phyloP scores from a whole-genome alignment of 1,140 invertebrate genomes.

The Saccostrea echinata region DNA sequence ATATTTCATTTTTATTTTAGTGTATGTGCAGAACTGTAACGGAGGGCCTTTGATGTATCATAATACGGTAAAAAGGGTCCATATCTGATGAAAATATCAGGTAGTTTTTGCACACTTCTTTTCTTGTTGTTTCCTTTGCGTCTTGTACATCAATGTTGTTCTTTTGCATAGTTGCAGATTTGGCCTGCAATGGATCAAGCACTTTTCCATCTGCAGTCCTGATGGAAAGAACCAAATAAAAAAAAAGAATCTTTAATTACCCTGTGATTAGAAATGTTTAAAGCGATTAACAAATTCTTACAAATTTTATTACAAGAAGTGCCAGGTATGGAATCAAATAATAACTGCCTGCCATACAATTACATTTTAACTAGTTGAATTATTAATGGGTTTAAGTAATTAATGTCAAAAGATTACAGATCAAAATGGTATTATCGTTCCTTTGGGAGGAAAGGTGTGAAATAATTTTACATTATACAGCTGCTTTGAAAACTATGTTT shows the following conservation, averaged over 20 bases:
- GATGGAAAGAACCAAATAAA: too few species aligned
- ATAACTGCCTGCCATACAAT: neutral
- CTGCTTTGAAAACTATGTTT: neutral
- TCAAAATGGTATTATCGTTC: conserved; percentile 26
- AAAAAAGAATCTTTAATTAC: neutral
- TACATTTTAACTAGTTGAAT: conserved; percentile 31
- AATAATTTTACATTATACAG: conserved; percentile 9
- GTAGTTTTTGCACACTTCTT: neutral
- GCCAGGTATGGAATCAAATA: conserved; percentile 4
- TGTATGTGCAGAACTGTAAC: neutral
- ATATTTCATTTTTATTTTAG: neutral
- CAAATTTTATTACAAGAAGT: conserved; percentile 27
- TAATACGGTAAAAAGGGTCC: neutral
- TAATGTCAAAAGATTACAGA: conserved; percentile 32
- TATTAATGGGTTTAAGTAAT: conserved; percentile 36
- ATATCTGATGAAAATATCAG: neutral
- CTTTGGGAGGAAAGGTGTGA: conserved; percentile 33
- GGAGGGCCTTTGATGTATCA: neutral
- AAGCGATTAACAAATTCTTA: conserved; percentile 12
- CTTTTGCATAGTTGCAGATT: neutral
- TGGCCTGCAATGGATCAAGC: neutral
- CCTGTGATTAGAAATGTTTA: neutral
- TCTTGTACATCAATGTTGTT: neutral
- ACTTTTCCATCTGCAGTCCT: neutral
- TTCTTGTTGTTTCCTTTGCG: neutral